Evolutionary conservation across 2,888 invertebrate genomes (phyloP), one percentile per base, ranked within the genome.

Genomic region (Gastracanthus pulcherrimus): DNA sequence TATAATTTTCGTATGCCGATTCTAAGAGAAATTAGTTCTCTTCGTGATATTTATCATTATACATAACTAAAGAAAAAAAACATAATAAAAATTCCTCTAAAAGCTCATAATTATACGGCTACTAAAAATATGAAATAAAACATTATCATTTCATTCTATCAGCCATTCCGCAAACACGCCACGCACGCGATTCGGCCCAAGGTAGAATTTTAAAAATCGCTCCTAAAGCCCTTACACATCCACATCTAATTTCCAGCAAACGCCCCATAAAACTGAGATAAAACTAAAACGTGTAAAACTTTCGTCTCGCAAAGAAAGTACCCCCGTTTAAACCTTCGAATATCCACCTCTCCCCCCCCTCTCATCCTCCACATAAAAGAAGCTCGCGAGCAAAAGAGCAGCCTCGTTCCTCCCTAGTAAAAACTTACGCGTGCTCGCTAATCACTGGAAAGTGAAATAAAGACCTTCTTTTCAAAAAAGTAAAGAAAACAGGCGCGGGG

Each of bases 361-460:
- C 45, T 72, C 31, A 34, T 19, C 69, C 45, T 31, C 31, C 62
- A 34, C n/a, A 60, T 66, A 76, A 76, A 77, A 76, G 36, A 67
- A 72, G 67, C 41, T 72, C 29, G 23, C 64, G 41, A 48, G 74
- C 29, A 67, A 38, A 26, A 48, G 23, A 64, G 41, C 31, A 45
- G 11, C 9, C 23, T 16, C 38, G 60, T 16, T n/a, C 19, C 48
- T 48, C 64, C 31, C 64, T 67, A 71, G 79, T 82, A 82, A 82
- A 82, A 82, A 78, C 76, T 79, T 51, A 31, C 69, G 67, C 69
- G 60, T 76, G 60, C 71, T 70, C 66, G 55, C 78, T 82, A 79
- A 82, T 79, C 75, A 76, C 79, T 64, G 75, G 45, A 77, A 81
- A 81, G 77, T 81, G 81, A 81, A 77, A 81, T 81, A 77, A 81